phyloP scores from a whole-genome alignment of 2,113 vertebrate species.

The Petroica traversi region DNA sequence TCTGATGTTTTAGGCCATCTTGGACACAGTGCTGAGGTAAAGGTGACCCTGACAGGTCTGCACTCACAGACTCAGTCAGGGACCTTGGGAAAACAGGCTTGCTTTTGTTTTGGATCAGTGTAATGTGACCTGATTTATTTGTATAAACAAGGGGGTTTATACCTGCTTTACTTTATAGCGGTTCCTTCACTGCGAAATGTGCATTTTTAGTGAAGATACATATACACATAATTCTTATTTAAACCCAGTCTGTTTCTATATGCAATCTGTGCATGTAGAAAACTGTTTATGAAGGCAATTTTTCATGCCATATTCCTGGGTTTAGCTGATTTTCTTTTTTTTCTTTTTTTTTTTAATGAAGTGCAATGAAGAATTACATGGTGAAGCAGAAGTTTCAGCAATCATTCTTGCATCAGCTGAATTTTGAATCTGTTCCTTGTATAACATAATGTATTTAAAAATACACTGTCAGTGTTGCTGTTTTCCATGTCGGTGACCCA shows the following conservation, averaged over 20 bases:
- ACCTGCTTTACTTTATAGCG: background rate
- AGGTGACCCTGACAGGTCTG: background rate
- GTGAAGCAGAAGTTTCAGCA: background rate
- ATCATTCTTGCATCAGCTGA: background rate
- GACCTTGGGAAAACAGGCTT: background rate
- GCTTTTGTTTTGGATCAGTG: background rate
- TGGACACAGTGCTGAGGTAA: background rate
- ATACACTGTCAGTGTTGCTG: background rate
- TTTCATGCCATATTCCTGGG: background rate
- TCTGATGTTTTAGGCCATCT: background rate
- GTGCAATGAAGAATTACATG: background rate
- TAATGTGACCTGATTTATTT: background rate
- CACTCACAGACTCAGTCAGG: background rate
- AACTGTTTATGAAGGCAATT: background rate
- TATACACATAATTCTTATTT: background rate
- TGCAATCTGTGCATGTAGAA: background rate
- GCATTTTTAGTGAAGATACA: background rate
- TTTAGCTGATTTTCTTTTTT: background rate
- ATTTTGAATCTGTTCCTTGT: background rate
- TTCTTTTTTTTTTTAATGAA: background rate
- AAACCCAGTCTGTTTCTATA: background rate
- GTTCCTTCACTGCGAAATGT: background rate
- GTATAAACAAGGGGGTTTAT: background rate
- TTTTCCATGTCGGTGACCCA: background rate
- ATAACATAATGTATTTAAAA: background rate